Conservation (phyloP, 2,113 vertebrate genomes). For the Crotalus helleri region DNA sequence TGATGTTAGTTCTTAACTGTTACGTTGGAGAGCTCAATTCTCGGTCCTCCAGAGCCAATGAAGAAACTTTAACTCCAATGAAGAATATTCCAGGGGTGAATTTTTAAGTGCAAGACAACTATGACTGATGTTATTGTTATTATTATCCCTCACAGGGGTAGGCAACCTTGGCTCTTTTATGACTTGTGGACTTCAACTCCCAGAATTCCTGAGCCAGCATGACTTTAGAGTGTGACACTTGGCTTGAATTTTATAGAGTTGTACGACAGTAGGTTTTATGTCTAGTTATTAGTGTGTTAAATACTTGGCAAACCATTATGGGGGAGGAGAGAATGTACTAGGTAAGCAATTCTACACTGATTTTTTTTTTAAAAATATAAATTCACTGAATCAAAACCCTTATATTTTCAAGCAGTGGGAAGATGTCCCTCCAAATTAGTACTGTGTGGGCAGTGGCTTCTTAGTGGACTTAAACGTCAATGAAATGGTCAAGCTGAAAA, state of each 20-base stretch:
- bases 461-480: neutral
- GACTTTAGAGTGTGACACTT: neutral
- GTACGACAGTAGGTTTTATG: neutral
- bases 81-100: neutral
- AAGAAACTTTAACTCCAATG: neutral
- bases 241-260: neutral
- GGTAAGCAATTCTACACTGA: neutral
- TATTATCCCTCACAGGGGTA: constrained; percentile 8
- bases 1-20: neutral
- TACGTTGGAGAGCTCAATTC: neutral
- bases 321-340: neutral
- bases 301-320: neutral
- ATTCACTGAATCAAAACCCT: neutral
- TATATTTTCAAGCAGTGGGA: neutral
- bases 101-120: neutral
- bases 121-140: neutral
- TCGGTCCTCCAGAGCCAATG: neutral
- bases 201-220: no score
- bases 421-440: neutral
- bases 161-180: no score
- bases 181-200: no score
- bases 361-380: neutral
- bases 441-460: neutral
- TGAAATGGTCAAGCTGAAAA: neutral
- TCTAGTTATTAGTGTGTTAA: neutral